Percentiles rank a stretch among this genome's conserved stretches.
Conservation (phyloP, 2,888 invertebrate genomes). For the Rosalia funebris region DNA sequence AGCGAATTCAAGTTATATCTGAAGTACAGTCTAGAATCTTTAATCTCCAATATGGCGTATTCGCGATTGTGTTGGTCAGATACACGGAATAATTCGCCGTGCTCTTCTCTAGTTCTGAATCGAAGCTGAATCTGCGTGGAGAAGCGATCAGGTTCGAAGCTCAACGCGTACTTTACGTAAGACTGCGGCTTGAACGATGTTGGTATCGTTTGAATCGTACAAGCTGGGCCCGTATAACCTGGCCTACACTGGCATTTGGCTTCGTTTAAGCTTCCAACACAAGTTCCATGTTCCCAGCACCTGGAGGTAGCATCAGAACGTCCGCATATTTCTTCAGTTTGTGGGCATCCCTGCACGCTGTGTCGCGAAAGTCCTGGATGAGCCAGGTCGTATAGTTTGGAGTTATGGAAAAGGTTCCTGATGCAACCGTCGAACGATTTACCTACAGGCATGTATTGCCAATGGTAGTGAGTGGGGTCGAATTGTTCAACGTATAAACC, state of each 20-base stretch:
- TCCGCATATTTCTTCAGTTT: conserved; percentile 92
- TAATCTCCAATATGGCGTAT: conserved; percentile 91
- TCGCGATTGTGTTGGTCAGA: conserved; percentile 94
- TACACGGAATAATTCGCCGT: conserved; percentile 92
- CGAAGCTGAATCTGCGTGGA: conserved; percentile 92
- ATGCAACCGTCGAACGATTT: conserved; percentile 97
- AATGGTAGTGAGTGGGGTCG: conserved; percentile 87
- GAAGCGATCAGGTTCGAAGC: conserved; percentile 92
- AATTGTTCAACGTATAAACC: conserved; percentile 88
- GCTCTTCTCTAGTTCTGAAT: conserved; percentile 92
- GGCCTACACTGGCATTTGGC: conserved; percentile 94
- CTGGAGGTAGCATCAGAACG: conserved; percentile 85
- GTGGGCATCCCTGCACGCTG: conserved; percentile 90
- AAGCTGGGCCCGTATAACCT: conserved; percentile 93
- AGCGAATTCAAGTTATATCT: conserved; percentile 92
- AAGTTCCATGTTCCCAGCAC: conserved; percentile 95
- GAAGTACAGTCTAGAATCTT: conserved; percentile 89
- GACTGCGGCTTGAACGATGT: conserved; percentile 94
- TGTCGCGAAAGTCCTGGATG: conserved; percentile 89
- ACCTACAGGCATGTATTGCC: conserved; percentile 90
- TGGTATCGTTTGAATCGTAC: conserved; percentile 85
- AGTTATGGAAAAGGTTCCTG: conserved; percentile 94
- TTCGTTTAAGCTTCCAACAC: conserved; percentile 89
- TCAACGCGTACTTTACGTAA: conserved; percentile 95
- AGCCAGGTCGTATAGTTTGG: conserved; percentile 93